A percentile compares a stretch with the other conserved stretches of the same genome.
Evolutionary conservation across 1,140 invertebrate species (phyloP).

Genomic region (Bombus waltoni): DNA sequence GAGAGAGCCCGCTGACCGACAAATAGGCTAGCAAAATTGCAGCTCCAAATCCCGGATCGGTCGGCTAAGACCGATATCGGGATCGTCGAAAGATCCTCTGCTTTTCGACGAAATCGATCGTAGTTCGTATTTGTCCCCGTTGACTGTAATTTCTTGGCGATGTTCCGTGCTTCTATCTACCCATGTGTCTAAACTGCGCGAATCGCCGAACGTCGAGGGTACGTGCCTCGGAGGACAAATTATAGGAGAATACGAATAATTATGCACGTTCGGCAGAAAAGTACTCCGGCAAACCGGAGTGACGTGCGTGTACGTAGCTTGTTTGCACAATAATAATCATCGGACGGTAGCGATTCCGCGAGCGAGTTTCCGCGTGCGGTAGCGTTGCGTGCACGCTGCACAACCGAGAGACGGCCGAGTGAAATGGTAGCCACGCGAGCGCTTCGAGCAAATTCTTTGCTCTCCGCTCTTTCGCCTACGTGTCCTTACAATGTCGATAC

Average conservation of each 20-base stretch:
- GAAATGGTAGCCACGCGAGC: conserved; percentile 73
- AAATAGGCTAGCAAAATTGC: conserved; percentile 67
- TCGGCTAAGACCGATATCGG: no score
- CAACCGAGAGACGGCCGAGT: conserved; percentile 50
- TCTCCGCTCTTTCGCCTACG: conserved; percentile 63
- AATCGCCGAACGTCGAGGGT: not conserved
- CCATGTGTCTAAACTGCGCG: not conserved
- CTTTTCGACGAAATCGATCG: no score
- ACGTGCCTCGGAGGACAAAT: not conserved
- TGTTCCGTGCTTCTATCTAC: not conserved
- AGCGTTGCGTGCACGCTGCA: conserved; percentile 57
- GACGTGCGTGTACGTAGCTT: conserved; percentile 26
- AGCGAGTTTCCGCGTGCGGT: conserved; percentile 51
- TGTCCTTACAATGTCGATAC: conserved; percentile 36
- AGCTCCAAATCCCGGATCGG: conserved; percentile 49
- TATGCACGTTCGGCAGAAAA: not conserved
- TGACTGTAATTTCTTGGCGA: not conserved
- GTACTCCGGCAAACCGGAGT: not conserved
- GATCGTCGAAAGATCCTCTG: not conserved
- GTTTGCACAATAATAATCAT: conserved; percentile 50
- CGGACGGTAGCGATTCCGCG: conserved; percentile 32
- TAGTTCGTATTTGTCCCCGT: not conserved
- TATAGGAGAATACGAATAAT: conserved; percentile 8
- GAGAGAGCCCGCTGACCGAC: conserved; percentile 50
- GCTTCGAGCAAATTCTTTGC: conserved; percentile 71